These are phyloP conservation scores for Microctenopoma lineatum DNA, from an alignment of 2,797 vertebrate genomes.

Conservation along the genomic window DNA sequence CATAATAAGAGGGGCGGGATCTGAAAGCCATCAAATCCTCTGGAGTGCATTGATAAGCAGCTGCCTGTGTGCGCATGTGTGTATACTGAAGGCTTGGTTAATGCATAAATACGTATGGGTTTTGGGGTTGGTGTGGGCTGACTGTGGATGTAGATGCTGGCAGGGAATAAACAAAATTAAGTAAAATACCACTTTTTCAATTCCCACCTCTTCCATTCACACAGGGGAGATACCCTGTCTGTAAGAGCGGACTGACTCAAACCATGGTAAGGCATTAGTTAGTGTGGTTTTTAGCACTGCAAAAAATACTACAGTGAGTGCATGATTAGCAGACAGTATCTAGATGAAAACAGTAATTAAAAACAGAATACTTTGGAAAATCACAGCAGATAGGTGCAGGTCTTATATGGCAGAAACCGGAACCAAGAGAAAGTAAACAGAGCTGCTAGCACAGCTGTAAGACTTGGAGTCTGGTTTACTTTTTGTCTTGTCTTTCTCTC, in stretches of 20 bases:
- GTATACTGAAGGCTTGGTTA: constrained; percentile 15
- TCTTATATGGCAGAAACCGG: too few relatives aligned
- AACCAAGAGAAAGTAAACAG: background rate
- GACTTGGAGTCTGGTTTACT: background rate
- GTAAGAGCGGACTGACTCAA: too few relatives aligned
- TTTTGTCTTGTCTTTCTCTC: constrained; percentile 6
- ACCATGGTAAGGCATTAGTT: too few relatives aligned
- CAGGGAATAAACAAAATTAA: constrained; percentile 20
- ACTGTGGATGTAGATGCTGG: background rate
- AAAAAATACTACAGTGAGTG: too few relatives aligned
- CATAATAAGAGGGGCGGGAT: constrained; percentile 78
- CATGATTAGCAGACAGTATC: too few relatives aligned
- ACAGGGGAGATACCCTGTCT: too few relatives aligned
- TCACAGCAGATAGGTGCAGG: too few relatives aligned
- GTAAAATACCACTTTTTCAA: background rate
- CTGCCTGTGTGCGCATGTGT: constrained; percentile 31
- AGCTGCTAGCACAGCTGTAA: background rate
- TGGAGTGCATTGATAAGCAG: constrained; percentile 84
- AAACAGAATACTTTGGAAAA: too few relatives aligned
- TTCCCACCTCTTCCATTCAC: background rate
- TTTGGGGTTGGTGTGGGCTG: background rate
- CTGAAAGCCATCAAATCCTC: constrained; percentile 76
- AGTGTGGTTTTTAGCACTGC: too few relatives aligned
- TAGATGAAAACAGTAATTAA: too few relatives aligned
- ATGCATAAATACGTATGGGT: constrained; percentile 20